These are phyloP conservation scores for Salvator merianae DNA, from an alignment of 2,113 vertebrate genomes.

Conservation along the genomic window DNA sequence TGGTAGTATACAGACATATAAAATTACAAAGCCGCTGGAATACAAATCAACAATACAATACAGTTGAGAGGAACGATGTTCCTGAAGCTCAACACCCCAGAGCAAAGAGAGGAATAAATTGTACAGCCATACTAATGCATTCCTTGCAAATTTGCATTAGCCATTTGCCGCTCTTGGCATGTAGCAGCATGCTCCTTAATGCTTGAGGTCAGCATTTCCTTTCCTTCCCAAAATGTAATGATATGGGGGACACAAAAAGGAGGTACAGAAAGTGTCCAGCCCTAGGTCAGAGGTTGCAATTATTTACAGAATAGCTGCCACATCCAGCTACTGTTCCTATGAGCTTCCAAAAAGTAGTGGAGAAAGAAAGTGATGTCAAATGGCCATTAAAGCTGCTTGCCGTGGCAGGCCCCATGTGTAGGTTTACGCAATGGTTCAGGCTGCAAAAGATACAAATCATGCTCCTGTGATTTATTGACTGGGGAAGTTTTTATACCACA, in stretches of 20 bases:
- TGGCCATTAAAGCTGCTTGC: conserved; percentile 52
- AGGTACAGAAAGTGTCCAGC: neutral
- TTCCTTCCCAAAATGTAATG: neutral
- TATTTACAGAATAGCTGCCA: neutral
- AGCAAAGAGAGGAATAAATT: neutral
- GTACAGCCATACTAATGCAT: neutral
- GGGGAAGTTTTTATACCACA: conserved; percentile 74
- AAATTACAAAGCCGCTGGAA: too few species aligned
- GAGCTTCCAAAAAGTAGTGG: neutral
- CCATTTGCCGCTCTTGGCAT: neutral
- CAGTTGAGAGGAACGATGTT: neutral
- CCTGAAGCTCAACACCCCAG: neutral
- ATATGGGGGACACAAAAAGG: neutral
- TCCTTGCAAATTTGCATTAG: neutral
- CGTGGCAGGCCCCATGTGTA: conserved; percentile 44
- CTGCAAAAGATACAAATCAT: conserved; percentile 66
- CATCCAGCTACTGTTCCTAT: neutral
- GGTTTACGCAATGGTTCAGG: conserved; percentile 63
- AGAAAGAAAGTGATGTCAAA: conserved; percentile 52
- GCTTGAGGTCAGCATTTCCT: neutral
- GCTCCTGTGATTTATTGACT: conserved; percentile 73
- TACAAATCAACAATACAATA: neutral
- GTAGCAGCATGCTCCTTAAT: neutral
- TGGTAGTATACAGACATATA: too few species aligned
- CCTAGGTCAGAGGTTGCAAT: neutral